phyloP scores from a whole-genome alignment of 2,888 invertebrate species.

The Macropis europaea region DNA sequence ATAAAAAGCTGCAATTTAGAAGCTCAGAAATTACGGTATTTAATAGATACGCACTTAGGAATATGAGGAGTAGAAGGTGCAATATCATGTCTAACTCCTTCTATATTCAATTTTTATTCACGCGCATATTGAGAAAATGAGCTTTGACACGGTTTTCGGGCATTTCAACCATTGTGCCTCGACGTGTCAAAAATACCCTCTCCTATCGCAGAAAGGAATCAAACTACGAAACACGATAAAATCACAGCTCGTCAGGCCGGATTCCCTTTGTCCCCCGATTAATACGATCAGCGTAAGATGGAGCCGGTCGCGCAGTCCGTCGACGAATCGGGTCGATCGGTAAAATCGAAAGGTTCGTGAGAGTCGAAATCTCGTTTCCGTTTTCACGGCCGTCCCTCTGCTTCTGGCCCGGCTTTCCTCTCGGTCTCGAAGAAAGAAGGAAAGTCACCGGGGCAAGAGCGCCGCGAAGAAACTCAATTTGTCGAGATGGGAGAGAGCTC shows the following conservation, averaged over 20 bases:
- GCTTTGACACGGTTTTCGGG: too few species aligned
- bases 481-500: conserved; percentile 30
- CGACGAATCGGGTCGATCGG: conserved; percentile 3
- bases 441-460: conserved; percentile 15
- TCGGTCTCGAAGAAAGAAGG: conserved; percentile 14
- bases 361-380: conserved; percentile 51
- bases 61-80: too few species aligned
- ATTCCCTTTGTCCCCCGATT: not conserved
- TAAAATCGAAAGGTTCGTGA: conserved; percentile 19
- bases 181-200: not conserved
- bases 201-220: not conserved
- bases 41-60: too few species aligned
- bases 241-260: not conserved
- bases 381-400: conserved; percentile 34
- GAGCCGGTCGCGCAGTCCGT: not conserved
- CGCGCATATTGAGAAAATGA: too few species aligned
- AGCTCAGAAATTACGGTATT: too few species aligned
- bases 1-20: too few species aligned
- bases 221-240: not conserved
- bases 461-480: conserved; percentile 54
- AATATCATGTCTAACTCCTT: too few species aligned
- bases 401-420: conserved; percentile 11
- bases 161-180: not conserved
- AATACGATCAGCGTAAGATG: conserved; percentile 12
- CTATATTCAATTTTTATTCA: too few species aligned